Evolutionary conservation across 2,888 invertebrate species (phyloP), one percentile per base, ranked within the genome.

Genomic region (Tipula lateralis): DNA sequence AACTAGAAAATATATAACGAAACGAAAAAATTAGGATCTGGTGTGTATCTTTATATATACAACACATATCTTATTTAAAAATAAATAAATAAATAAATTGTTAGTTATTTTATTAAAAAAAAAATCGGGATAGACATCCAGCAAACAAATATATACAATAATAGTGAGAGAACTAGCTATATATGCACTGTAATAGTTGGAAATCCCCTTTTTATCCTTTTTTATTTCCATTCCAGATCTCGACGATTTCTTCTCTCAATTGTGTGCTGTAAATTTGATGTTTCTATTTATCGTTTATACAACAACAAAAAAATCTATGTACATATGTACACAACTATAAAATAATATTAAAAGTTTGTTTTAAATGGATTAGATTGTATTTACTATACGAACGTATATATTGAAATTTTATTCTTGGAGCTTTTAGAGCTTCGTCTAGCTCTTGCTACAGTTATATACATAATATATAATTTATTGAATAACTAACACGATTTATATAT

Each of bases 21-120:
- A 50, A 50, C n/a, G n/a, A 50, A 50, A 24, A 66, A 66, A 66
- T 66, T 66, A 66, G 66, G 66, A 66, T 66, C 66, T 24, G 66
- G 24, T 66, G 24, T 66, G 19, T 66, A 66, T 66, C 66, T n/a
- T n/a, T n/a, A n/a, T n/a, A n/a, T n/a, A n/a, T n/a, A n/a, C 66
- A 66, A 66, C 66, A 66, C 66, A 66, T 66, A 66, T 66, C 66
- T 66, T 66, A 66, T 66, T 66, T 66, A 66, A 24, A 66, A 50
- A 50, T 6, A 50, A 50, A 66, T 66, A 66, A 66, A 66, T 66
- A 66, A 66, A 66, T 66, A 66, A 66, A 66, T 66, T 66, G 66
- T 66, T 66, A 66, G 66, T 66, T 24, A 66, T 66, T 66, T 66
- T 66, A 66, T 66, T 66, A 66, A 66, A 66, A 44, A 44, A 16